These are phyloP conservation scores for Neofelis nebulosa DNA, from an alignment of 2,113 vertebrate genomes.

Conservation along the genomic window DNA sequence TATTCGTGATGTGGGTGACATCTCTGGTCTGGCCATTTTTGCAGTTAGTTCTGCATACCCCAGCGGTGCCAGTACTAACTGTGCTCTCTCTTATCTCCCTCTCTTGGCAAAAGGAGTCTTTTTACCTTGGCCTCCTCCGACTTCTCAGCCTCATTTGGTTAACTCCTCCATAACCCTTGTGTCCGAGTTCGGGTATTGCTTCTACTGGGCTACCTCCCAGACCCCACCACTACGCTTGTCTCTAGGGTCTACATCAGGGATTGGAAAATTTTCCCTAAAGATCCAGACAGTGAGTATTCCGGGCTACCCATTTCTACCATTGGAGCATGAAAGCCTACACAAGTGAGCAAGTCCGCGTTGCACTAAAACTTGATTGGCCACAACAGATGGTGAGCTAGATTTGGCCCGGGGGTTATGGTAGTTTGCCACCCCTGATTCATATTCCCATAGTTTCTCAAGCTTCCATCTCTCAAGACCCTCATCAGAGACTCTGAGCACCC, in stretches of 20 bases:
- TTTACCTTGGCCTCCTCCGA: neutral
- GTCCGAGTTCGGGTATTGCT: neutral
- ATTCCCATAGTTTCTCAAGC: neutral
- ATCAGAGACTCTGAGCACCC: neutral
- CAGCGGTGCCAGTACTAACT: too few relatives aligned
- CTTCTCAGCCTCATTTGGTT: neutral
- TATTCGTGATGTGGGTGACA: too few relatives aligned
- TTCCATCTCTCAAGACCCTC: neutral
- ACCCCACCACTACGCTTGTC: fast-evolving
- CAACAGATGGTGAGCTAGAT: neutral
- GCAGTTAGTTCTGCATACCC: neutral
- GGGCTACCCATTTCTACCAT: neutral
- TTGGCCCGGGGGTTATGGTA: neutral
- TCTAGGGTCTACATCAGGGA: neutral
- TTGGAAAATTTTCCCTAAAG: neutral
- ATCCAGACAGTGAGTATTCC: neutral
- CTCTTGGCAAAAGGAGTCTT: neutral
- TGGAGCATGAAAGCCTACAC: neutral
- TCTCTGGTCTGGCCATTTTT: neutral
- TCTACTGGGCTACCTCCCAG: neutral
- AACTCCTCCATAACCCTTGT: neutral
- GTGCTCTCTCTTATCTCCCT: neutral
- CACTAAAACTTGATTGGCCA: neutral
- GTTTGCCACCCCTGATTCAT: neutral
- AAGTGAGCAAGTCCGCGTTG: neutral